Percentiles rank a stretch among this genome's conserved stretches.
phyloP scores from a whole-genome alignment of 2,888 invertebrate species.

The Serrognathus titanus region DNA sequence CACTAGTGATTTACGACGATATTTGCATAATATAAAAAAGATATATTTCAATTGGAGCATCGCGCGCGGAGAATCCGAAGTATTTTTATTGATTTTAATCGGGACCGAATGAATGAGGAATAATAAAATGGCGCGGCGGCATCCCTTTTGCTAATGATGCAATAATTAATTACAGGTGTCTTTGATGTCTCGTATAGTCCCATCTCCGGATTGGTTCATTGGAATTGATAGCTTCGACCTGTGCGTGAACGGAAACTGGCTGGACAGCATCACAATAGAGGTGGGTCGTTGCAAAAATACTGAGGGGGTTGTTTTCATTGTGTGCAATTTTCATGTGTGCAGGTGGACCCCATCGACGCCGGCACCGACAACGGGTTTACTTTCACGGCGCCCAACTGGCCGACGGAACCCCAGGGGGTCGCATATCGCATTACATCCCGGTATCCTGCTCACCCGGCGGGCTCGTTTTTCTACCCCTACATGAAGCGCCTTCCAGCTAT shows the following conservation, averaged over 20 bases:
- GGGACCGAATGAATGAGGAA: too few species aligned
- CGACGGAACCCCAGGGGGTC: constrained; percentile 83
- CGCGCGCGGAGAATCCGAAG: too few species aligned
- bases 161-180: constrained; percentile 64
- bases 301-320: not conserved
- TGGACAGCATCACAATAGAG: constrained; percentile 85
- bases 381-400: constrained; percentile 96
- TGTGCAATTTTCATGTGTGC: constrained; percentile 18
- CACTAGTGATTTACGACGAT: too few species aligned
- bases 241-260: constrained; percentile 88
- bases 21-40: too few species aligned
- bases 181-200: constrained; percentile 84
- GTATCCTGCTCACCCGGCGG: constrained; percentile 88
- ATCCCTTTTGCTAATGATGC: not conserved
- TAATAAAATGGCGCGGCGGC: too few species aligned
- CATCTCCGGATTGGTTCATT: constrained; percentile 94
- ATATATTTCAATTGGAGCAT: too few species aligned
- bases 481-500: constrained; percentile 82
- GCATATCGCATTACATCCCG: constrained; percentile 85
- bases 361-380: constrained; percentile 95
- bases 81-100: too few species aligned
- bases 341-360: constrained; percentile 89
- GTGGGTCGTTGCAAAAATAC: constrained; percentile 48
- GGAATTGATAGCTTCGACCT: constrained; percentile 89
- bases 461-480: constrained; percentile 92